Percentiles rank a stretch among this genome's conserved stretches.
phyloP scores from a whole-genome alignment of 2,113 vertebrate genomes.

The Catharus bicknelli region DNA sequence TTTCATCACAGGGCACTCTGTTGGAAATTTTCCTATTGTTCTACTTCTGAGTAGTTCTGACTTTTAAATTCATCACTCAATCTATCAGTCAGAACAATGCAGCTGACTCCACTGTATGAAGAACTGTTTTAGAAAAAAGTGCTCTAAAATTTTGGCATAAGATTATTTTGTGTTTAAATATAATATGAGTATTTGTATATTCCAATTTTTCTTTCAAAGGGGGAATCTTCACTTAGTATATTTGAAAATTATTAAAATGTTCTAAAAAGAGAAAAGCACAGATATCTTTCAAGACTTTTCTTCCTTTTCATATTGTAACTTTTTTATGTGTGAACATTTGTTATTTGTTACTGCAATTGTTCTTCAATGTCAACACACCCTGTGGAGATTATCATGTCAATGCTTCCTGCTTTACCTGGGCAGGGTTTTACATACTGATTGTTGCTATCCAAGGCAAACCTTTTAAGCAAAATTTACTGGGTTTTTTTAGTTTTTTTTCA shows the following conservation, averaged over 20 bases:
- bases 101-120: neutral
- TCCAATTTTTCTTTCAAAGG: neutral
- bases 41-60: neutral
- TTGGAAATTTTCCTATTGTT: neutral
- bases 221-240: neutral
- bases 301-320: rapidly evolving
- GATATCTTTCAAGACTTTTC: neutral
- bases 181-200: neutral
- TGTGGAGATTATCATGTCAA: neutral
- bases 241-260: neutral
- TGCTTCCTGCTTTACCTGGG: neutral
- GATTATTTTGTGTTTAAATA: neutral
- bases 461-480: neutral
- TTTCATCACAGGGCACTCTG: neutral
- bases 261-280: neutral
- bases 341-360: neutral
- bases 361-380: neutral
- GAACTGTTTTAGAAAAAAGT: neutral
- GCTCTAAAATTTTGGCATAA: neutral
- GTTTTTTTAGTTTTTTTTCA: neutral
- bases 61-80: neutral
- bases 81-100: neutral
- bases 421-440: neutral
- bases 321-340: neutral
- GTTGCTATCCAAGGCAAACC: neutral